Base-by-base conservation (phyloP, 2,888 invertebrate species). In the Anarsia innoxiella region DNA sequence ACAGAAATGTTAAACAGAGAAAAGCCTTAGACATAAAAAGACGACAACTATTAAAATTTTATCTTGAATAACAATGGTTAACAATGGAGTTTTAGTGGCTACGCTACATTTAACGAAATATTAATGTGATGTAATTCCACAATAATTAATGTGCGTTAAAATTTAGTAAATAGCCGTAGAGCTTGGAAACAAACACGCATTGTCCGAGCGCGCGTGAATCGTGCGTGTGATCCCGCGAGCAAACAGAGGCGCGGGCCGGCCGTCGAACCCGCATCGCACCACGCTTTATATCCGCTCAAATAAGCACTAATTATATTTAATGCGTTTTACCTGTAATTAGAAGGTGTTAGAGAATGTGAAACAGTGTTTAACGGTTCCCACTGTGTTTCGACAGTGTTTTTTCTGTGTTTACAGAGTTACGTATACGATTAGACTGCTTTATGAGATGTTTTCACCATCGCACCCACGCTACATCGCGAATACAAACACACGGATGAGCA, bases 261-360 rank as follows among this genome's bases (percentile, higher is more conserved):
- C 78, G 55, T 64, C 72, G 78, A 72, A 77, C 62, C 45, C 44
- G n/a, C n/a, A n/a, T n/a, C n/a, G n/a, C n/a, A n/a, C n/a, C 46
- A 19, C 36, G 57, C 51, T 70, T 69, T 74, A 71, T 73, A 72
- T 71, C 70, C 74, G 63, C 64, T 67, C 71, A 69, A 77, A 77
- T 72, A 65, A 71, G 64, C 63, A 76, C 80, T 80, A 80, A 83
- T 75, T 78, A 72, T 64, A 74, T 75, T 69, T 71, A 73, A 77
- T 76, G 71, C 78, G 76, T 72, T 77, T 77, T 74, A 76, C 75
- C 73, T 71, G 77, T 75, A 80, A 83, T 83, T 82, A 83, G 79
- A 56, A 75, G 77, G 80, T 76, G 82, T 78, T 70, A 69, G 74
- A 64, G 60, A 70, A 79, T 71, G 70, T 67, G 69, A 67, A 77